phyloP scores from a whole-genome alignment of 1,140 invertebrate genomes.

The Temnothorax longispinosus region DNA sequence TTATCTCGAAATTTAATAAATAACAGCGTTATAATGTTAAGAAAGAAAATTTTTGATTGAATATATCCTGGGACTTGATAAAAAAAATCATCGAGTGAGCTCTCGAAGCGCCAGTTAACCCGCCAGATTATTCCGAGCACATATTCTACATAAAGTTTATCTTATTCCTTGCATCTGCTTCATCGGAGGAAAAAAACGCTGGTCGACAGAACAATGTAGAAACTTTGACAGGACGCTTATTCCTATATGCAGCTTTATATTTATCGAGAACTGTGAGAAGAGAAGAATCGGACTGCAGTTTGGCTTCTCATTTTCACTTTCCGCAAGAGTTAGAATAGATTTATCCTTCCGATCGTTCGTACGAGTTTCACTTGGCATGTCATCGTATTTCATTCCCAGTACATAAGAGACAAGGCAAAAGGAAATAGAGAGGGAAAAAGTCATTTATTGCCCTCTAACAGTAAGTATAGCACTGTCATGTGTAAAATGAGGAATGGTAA shows the following conservation, averaged over 20 bases:
- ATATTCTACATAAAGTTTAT: slow-evolving; percentile 13
- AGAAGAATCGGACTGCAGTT: background rate
- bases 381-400: slow-evolving; percentile 64
- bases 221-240: slow-evolving; percentile 54
- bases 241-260: slow-evolving; percentile 27
- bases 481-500: background rate
- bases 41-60: background rate
- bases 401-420: background rate
- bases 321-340: slow-evolving; percentile 57
- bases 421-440: background rate
- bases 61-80: background rate
- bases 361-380: slow-evolving; percentile 50
- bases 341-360: slow-evolving; percentile 57
- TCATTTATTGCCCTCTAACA: background rate
- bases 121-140: slow-evolving; percentile 44
- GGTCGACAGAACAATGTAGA: slow-evolving; percentile 62
- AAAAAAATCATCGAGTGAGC: background rate
- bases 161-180: background rate
- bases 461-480: background rate
- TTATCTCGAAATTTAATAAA: background rate
- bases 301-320: slow-evolving; percentile 36
- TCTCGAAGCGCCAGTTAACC: background rate
- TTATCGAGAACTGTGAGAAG: background rate
- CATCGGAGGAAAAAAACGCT: slow-evolving; percentile 26
- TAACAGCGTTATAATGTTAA: background rate